Evolutionary conservation across 2,797 vertebrate genomes (phyloP).

Genomic region (Protosalanx chinensis): DNA sequence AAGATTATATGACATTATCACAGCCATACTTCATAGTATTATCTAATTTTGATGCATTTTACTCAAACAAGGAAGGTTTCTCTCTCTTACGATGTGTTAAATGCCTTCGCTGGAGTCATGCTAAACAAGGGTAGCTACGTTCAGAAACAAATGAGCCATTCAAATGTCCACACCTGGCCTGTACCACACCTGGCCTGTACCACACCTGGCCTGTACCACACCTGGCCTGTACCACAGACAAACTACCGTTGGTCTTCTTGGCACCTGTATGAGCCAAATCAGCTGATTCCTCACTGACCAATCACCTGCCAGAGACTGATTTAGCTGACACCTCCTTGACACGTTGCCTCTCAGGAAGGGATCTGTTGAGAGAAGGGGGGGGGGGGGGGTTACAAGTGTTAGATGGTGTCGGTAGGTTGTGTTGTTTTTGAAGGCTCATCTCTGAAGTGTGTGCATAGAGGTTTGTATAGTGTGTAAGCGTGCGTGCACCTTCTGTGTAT

Average conservation of each 20-base stretch:
- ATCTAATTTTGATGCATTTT: too few relatives aligned
- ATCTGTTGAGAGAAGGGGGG: slow-evolving; percentile 25
- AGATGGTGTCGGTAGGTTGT: slow-evolving; percentile 38
- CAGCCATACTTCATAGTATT: too few relatives aligned
- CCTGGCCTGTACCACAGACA: slow-evolving; percentile 24
- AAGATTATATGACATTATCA: too few relatives aligned
- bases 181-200: too few relatives aligned
- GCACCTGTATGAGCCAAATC: too few relatives aligned
- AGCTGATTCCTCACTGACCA: not conserved
- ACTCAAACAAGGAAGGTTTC: not conserved
- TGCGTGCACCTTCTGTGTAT: too few relatives aligned
- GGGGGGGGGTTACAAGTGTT: too few relatives aligned
- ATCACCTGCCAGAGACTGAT: slow-evolving; percentile 43
- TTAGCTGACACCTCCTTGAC: not conserved
- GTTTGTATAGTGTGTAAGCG: too few relatives aligned
- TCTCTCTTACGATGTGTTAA: not conserved
- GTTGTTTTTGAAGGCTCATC: slow-evolving; percentile 63
- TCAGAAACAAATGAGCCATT: slow-evolving; percentile 54
- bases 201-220: slow-evolving; percentile 21
- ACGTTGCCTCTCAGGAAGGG: not conserved
- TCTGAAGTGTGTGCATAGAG: slow-evolving; percentile 51
- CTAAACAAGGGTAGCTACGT: slow-evolving; percentile 1
- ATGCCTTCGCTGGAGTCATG: not conserved
- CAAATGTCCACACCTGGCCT: slow-evolving; percentile 34
- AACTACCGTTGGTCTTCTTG: slow-evolving; percentile 22